phyloP scores from a whole-genome alignment of 2,797 vertebrate genomes.

The Petrocephalus sullivani region DNA sequence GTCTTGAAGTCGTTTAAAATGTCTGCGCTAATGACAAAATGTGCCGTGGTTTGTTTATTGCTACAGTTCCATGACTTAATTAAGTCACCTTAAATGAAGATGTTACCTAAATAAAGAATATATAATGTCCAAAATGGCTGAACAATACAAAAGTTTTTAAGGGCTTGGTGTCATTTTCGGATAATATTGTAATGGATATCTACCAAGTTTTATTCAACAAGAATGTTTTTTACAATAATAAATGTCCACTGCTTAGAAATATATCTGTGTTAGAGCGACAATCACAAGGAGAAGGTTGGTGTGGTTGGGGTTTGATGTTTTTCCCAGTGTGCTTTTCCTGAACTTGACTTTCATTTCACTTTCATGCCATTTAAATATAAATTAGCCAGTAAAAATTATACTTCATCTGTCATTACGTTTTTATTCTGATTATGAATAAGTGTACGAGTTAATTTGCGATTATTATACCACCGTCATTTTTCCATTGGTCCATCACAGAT shows the following conservation, averaged over 20 bases:
- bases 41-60: neutral
- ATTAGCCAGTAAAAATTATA: conserved; percentile 15
- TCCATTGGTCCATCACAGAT: neutral
- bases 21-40: neutral
- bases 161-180: neutral
- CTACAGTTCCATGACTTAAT: neutral
- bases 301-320: neutral
- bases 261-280: neutral
- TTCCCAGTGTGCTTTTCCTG: neutral
- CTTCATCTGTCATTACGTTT: neutral
- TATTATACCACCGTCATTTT: neutral
- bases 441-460: neutral
- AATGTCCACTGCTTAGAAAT: neutral
- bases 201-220: neutral
- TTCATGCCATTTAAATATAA: conserved; percentile 15
- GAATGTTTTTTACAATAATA: neutral
- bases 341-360: conserved; percentile 11
- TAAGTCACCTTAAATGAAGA: neutral
- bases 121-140: neutral
- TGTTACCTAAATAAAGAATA: neutral
- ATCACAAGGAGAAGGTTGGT: neutral
- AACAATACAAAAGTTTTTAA: neutral
- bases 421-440: conserved; percentile 10
- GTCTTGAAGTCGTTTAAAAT: neutral
- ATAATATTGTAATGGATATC: neutral